These are phyloP conservation scores for Chouioia cunea DNA, from an alignment of 2,888 invertebrate genomes.

Conservation along the genomic window DNA sequence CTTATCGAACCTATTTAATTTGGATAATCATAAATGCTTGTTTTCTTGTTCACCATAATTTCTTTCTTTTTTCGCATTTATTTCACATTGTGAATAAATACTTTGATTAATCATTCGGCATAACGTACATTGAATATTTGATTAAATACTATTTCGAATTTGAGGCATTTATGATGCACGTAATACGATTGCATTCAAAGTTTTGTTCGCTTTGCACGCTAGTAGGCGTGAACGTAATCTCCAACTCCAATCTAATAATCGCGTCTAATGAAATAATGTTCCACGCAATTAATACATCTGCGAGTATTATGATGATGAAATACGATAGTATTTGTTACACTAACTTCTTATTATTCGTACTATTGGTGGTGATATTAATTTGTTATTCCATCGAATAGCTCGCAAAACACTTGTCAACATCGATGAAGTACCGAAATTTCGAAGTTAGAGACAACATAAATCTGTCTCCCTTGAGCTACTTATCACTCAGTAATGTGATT, in stretches of 20 bases:
- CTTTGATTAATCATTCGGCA: background rate
- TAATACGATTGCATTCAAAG: conserved; percentile 18
- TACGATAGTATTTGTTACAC: background rate
- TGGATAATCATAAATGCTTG: too few species aligned
- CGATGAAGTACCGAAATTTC: too few species aligned
- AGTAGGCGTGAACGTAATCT: conserved; percentile 25
- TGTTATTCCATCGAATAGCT: too few species aligned
- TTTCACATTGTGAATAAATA: background rate
- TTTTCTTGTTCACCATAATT: too few species aligned
- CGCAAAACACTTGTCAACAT: too few species aligned
- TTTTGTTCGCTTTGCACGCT: background rate
- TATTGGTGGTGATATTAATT: too few species aligned
- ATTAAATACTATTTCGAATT: conserved; percentile 17
- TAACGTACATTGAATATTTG: background rate
- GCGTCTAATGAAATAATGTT: conserved; percentile 9
- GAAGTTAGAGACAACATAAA: too few species aligned
- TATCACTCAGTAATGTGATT: too few species aligned
- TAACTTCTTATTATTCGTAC: too few species aligned
- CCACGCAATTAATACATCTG: background rate
- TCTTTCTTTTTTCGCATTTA: too few species aligned
- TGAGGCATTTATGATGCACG: conserved; percentile 2
- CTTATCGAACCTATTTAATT: too few species aligned
- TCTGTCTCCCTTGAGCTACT: too few species aligned
- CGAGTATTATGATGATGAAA: background rate
- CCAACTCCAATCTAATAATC: conserved; percentile 4